Base-by-base conservation (phyloP, 2,888 invertebrate species). In the Unio delphinus region DNA sequence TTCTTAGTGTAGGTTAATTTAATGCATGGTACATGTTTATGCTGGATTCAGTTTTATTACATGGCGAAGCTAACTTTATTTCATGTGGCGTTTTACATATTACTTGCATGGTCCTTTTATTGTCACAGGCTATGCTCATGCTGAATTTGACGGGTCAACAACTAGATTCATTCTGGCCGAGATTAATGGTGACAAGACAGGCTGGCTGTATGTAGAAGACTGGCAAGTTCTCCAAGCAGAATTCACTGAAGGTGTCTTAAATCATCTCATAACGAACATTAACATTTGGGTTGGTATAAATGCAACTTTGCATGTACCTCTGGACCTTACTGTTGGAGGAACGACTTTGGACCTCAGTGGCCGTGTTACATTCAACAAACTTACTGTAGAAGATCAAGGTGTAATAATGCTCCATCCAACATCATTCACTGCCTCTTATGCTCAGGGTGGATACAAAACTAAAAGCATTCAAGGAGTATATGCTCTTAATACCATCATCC, bases 221-320 rank as follows among this genome's bases (percentile, higher is more conserved):
- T 8, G 70, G 15, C 84, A 84, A 71, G 74, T 76, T 26, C 70
- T 84, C 5, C 70, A 74, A 45, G 82, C 83, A 18, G 82, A 84
- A 28, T 70, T 82, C n/a, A 73, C 79, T 23, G 81, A 80, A 55
- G 84, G 84, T 5, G 72, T 73, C 4, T 68, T 70, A 4, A 74
- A 73, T 5, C 73, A 76, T 55, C 71, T 82, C 20, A 70, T 67
- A 11, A 78, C 81, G 3, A 74, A 72, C 20, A 72, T 85, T 54
- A 84, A 81, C 73, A 72, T 85, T 54, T 69, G 80, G 34, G 71
- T 84, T 0, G 78, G 68, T 23, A 69, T 73, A 26, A 66, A 72
- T 45, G 82, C 81, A 11, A 80, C 74, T 1, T 74, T 85, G 20
- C 83, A 83, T 68, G 81, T 82, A 6, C 83, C 84, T 6, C 71